Evolutionary conservation across 2,888 invertebrate genomes (phyloP).

Genomic region (Pristionchus japonicus): DNA sequence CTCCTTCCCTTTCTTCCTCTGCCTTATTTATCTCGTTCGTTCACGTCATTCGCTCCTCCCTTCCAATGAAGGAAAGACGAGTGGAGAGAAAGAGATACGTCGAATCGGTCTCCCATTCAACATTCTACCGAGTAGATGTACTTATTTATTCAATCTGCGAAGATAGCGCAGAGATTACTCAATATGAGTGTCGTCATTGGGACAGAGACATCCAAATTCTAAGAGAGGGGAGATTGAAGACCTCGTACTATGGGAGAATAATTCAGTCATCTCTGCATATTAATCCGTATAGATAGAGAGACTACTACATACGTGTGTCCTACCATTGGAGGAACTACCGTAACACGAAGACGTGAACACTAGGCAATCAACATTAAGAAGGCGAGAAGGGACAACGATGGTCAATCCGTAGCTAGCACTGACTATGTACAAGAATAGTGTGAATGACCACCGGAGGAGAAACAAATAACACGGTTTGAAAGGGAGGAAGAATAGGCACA

Average conservation of each 20-base stretch:
- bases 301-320: background rate
- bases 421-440: slow-evolving; percentile 24
- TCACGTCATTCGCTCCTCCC: slow-evolving; percentile 39
- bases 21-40: slow-evolving; percentile 39
- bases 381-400: background rate
- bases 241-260: slow-evolving; percentile 24
- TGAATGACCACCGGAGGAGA: slow-evolving; percentile 38
- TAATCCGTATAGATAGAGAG: slow-evolving; percentile 21
- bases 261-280: slow-evolving; percentile 15
- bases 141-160: slow-evolving; percentile 10
- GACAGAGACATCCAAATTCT: background rate
- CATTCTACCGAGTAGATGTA: background rate
- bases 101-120: background rate
- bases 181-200: slow-evolving; percentile 5
- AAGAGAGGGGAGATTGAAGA: background rate
- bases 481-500: background rate
- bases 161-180: background rate
- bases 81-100: background rate
- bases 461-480: background rate
- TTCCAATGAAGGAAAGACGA: slow-evolving; percentile 9
- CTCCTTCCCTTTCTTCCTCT: slow-evolving; percentile 22
- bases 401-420: background rate
- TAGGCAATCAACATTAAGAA: background rate
- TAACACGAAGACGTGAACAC: background rate
- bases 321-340: slow-evolving; percentile 35